These are phyloP conservation scores for Chondrilla cf. caribensis DNA, from an alignment of 37 sponge, comb jelly and placozoan genomes.

Conservation along the genomic window DNA sequence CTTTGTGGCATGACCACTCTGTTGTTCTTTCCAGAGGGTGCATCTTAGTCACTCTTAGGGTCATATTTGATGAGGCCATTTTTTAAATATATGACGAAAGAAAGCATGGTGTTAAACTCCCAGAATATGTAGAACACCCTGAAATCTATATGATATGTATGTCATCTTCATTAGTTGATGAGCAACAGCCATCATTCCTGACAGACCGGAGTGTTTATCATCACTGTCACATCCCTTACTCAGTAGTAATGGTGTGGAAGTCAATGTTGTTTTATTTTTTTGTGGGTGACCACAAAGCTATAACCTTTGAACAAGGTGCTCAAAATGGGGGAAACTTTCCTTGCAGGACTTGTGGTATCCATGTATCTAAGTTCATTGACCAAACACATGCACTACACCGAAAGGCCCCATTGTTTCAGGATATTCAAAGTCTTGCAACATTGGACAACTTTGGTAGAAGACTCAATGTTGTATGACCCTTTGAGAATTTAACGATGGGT, in stretches of 20 bases:
- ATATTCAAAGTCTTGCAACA: conserved; percentile 19
- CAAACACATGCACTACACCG: conserved; percentile 14
- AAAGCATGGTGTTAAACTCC: background rate
- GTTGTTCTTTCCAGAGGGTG: background rate
- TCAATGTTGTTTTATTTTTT: conserved; percentile 30
- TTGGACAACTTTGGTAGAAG: conserved; percentile 3
- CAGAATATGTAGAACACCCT: conserved; percentile 22
- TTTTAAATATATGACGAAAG: background rate
- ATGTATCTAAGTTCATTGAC: conserved; percentile 9
- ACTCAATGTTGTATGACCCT: conserved; percentile 3
- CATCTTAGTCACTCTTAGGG: background rate
- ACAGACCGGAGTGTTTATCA: conserved; percentile 28
- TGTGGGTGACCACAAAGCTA: conserved; percentile 39
- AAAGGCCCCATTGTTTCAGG: background rate
- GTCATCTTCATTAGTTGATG: conserved; percentile 16
- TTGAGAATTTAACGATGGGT: background rate
- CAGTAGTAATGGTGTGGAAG: conserved; percentile 13
- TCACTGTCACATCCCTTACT: background rate
- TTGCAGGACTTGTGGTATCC: conserved; percentile 34
- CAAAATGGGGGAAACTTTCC: conserved; percentile 35
- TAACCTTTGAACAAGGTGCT: conserved; percentile 39
- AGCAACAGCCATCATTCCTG: conserved; percentile 32
- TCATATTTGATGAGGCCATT: conserved; percentile 25
- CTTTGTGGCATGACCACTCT: conserved; percentile 1
- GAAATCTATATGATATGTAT: conserved; percentile 19